phyloP scores from a whole-genome alignment of 2,113 vertebrate species.

The Telmatochromis sp. region DNA sequence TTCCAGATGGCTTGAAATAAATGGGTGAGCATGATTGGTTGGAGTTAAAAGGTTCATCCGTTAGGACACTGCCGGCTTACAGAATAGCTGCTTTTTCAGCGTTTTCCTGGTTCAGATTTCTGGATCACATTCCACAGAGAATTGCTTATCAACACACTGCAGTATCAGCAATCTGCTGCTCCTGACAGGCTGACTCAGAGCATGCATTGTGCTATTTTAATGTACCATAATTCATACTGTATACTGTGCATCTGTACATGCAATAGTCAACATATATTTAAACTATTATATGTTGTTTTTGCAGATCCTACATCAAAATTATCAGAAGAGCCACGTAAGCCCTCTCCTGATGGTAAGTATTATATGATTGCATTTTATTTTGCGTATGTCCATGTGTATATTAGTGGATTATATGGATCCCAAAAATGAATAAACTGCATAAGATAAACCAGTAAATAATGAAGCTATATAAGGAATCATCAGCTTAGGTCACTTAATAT shows the following conservation, averaged over 20 bases:
- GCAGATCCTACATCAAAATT: neutral
- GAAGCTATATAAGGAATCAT: neutral
- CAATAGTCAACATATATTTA: neutral
- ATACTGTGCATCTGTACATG: neutral
- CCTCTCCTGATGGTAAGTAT: neutral
- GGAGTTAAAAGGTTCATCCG: constrained; percentile 32
- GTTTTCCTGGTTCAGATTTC: constrained; percentile 4
- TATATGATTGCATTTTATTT: neutral
- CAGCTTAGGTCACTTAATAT: neutral
- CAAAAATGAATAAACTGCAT: neutral
- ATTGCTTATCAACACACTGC: constrained; percentile 32
- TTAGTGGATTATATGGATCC: neutral
- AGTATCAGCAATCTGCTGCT: constrained; percentile 1
- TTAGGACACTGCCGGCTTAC: neutral
- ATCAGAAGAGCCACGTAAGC: accelerated
- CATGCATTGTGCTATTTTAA: neutral
- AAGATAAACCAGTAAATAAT: neutral
- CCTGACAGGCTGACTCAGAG: neutral
- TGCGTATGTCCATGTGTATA: neutral
- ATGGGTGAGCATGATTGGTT: neutral
- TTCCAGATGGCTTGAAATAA: constrained; percentile 34
- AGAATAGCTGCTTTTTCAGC: neutral
- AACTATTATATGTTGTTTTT: neutral
- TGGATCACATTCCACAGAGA: constrained; percentile 31
- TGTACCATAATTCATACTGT: neutral